Base-by-base conservation (phyloP, 1,140 invertebrate genomes). In the Lethocerus indicus region DNA sequence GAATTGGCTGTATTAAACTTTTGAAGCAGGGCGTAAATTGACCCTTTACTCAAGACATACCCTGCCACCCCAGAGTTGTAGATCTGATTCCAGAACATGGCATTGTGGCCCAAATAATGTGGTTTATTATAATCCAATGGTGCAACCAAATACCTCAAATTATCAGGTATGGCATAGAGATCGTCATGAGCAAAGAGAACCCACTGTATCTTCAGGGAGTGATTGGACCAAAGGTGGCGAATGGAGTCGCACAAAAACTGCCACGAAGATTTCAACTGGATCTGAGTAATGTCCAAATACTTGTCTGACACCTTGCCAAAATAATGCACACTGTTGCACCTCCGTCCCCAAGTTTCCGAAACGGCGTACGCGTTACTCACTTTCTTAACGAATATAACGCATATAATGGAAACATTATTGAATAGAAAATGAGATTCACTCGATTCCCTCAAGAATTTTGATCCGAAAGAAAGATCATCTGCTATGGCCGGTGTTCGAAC, bases 161-260 rank as follows among this genome's bases (percentile, higher is more conserved):
- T 60, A 40, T 60, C 58, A n/a, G 55, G 54, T 14, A 60, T 49
- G n/a, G 51, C 56, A 52, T 54, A 60, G 13, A 54, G 21, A 36
- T 56, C 26, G 28, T 60, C 59, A 25, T 37, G 47, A 28, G 54
- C 43, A 53, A 59, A 56, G 14, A 59, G 25, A 3, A 54, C 47
- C 59, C 59, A 60, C 20, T 55, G 49, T 16, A 54, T 39, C 18
- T 41, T 16, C 21, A 32, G 13, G 21, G 32, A 24, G 14, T 46
- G 23, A 25, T 32, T 49, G 12, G 40, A 24, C 47, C 47, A 50
- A 27, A 56, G n/a, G 28, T 54, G 32, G 7, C 41, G 26, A 6
- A 58, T 42, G 5, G 46, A 21, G 27, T 54, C 50, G 51, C 57
- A 58, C 23, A 57, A 46, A 39, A 50, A 57, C 21, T 59, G 56